These are phyloP conservation scores for Chloroceryle aenea DNA, from an alignment of 2,113 vertebrate genomes.

Conservation along the genomic window DNA sequence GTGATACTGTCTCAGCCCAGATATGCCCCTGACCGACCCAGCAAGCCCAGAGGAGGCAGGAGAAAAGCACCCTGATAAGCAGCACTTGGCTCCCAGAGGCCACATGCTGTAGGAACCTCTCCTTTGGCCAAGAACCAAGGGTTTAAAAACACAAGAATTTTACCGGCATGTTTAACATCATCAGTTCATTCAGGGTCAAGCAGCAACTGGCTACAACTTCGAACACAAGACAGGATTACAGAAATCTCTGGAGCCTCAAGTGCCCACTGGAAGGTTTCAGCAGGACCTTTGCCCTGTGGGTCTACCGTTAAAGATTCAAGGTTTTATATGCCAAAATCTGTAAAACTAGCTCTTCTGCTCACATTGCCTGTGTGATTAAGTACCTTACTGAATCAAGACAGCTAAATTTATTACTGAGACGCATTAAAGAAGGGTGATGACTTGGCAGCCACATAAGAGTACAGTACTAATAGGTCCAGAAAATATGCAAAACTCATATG, in stretches of 20 bases:
- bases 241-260: background rate
- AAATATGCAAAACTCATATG: background rate
- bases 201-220: background rate
- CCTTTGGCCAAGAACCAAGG: background rate
- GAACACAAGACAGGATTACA: background rate
- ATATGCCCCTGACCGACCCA: rapidly evolving
- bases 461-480: background rate
- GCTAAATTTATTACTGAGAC: background rate
- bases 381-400: background rate
- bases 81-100: background rate
- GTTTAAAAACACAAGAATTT: background rate
- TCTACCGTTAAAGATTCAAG: background rate
- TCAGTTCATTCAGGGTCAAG: background rate
- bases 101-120: rapidly evolving
- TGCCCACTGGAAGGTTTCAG: background rate
- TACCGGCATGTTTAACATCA: background rate
- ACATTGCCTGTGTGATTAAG: background rate
- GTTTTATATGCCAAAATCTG: background rate
- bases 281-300: background rate
- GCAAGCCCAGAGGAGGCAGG: rapidly evolving
- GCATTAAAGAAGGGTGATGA: background rate
- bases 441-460: background rate
- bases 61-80: background rate
- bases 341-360: background rate
- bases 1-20: rapidly evolving